These are phyloP conservation scores for Trichopria drosophilae DNA, from an alignment of 2,888 invertebrate genomes.

Conservation along the genomic window DNA sequence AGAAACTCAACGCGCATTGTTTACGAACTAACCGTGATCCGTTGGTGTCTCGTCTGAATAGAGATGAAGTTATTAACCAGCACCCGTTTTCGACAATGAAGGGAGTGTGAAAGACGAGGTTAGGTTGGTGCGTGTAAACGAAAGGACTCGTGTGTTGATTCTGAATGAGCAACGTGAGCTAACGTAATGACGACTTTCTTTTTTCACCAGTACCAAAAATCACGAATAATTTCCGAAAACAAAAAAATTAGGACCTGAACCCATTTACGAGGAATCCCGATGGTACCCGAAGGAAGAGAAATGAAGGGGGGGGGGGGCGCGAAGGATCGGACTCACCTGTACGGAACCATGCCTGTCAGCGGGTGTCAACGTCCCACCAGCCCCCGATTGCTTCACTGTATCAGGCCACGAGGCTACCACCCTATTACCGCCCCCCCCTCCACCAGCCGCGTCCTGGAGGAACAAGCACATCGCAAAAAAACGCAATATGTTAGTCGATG, in stretches of 20 bases:
- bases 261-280: not conserved
- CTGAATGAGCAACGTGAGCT: too few relatives aligned
- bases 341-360: conserved; percentile 97
- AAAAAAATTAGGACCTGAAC: conserved; percentile 1
- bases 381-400: conserved; percentile 78
- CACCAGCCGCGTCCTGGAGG: conserved; percentile 57
- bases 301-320: conserved; percentile 17
- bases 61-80: conserved; percentile 47
- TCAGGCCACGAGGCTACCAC: conserved; percentile 82
- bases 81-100: too few relatives aligned
- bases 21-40: conserved; percentile 53
- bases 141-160: too few relatives aligned
- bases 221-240: too few relatives aligned
- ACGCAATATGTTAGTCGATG: conserved; percentile 33
- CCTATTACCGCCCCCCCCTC: conserved; percentile 67
- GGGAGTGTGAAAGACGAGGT: too few relatives aligned
- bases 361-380: conserved; percentile 84
- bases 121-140: too few relatives aligned
- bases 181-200: too few relatives aligned
- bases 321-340: conserved; percentile 68
- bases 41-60: conserved; percentile 52
- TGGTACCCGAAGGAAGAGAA: conserved; percentile 6
- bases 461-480: conserved; percentile 51
- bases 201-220: too few relatives aligned
- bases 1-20: conserved; percentile 47